Base-by-base conservation (phyloP, 1,140 invertebrate genomes). In the Amyelois transitella region DNA sequence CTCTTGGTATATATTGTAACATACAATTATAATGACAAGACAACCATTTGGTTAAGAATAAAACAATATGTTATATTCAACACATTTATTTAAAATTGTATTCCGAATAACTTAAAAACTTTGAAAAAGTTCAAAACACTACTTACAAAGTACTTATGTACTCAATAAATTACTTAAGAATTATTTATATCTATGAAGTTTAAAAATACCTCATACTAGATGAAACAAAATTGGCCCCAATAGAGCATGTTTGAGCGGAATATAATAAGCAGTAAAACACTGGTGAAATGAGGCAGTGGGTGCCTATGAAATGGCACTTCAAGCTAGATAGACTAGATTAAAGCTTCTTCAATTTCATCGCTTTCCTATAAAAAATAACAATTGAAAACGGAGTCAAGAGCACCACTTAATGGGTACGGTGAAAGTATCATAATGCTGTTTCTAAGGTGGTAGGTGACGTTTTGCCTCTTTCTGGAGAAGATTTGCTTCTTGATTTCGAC, bases 361-460 rank as follows among this genome's bases (percentile, higher is more conserved):
- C 69, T 53, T 74, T 72, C 64, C 73, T 20, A 45, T 4, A 63
- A 66, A 14, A 57, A 66, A 66, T 17, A 62, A 55, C 69, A 63
- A 64, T 2, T 38, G n/a, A n/a, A n/a, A n/a, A 14, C 32, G 7
- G 32, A 38, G 17, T 69, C 50, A 53, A 49, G 73, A 85, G 79
- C 79, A 87, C 80, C 77, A 61, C 72, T 71, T 43, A 48, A 48
- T 51, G 53, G 44, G 62, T 54, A 49, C 62, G 51, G 57, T 45
- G 57, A 44, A 61, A 63, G 54, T 64, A 89, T 90, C 90, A 91
- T 90, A 91, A 91, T 49, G 90, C 90, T 47, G 91, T 91, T 85
- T 91, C 91, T 72, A 91, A 79, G 18, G 91, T 90, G 43, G 86
- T 85, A 14, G 89, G 89, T 17, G 83, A 82, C 21, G 68, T 61